Conservation (phyloP, 2,888 invertebrate species). For the Altica lythri region DNA sequence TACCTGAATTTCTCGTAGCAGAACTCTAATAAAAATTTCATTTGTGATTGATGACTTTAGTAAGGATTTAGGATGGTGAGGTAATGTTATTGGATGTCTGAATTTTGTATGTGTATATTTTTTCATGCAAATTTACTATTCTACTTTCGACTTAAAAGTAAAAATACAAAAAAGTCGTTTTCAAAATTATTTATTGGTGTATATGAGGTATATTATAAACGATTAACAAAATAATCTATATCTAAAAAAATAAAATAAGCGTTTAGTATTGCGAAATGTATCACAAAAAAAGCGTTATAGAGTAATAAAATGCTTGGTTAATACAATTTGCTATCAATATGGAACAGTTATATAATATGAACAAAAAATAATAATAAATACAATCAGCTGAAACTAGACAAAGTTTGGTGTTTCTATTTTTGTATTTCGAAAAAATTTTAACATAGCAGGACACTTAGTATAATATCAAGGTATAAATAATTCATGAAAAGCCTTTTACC, state of each 20-base stretch:
- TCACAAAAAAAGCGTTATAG: slow-evolving; percentile 17
- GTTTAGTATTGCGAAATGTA: no score
- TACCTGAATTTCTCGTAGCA: neutral
- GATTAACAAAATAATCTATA: slow-evolving; percentile 14
- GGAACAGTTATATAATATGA: neutral
- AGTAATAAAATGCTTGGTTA: slow-evolving; percentile 12
- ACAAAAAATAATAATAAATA: slow-evolving; percentile 6
- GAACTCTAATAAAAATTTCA: neutral
- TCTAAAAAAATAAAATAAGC: slow-evolving; percentile 12
- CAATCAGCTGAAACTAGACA: no score
- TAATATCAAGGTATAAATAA: no score
- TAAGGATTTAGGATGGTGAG: slow-evolving; percentile 21
- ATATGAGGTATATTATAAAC: slow-evolving; percentile 18
- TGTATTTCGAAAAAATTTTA: no score
- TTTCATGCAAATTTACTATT: slow-evolving; percentile 20
- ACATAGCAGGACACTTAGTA: slow-evolving; percentile 4
- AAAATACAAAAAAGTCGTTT: slow-evolving; percentile 20
- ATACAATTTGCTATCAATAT: slow-evolving; percentile 22
- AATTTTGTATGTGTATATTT: slow-evolving; percentile 36
- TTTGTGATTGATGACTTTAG: slow-evolving; percentile 10
- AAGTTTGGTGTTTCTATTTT: no score
- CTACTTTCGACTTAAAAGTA: neutral
- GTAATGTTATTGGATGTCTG: slow-evolving; percentile 30
- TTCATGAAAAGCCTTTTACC: no score
- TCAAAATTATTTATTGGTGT: slow-evolving; percentile 17